Conservation (phyloP, 2,113 vertebrate genomes). For the Saiga tatarica region DNA sequence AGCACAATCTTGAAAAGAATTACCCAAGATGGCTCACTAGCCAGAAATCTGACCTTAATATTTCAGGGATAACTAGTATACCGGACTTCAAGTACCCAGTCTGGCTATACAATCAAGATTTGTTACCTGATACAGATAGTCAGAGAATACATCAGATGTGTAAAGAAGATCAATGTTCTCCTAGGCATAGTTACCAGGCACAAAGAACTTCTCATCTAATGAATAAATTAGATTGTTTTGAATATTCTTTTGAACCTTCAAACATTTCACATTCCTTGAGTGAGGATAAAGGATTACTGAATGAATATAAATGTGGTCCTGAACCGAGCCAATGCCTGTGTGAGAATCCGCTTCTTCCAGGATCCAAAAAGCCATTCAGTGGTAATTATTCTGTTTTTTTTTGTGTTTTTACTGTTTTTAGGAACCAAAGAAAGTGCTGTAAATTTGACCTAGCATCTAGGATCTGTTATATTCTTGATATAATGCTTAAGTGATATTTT, state of each 20-base stretch:
- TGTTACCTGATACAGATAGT: constrained; percentile 57
- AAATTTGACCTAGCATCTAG: background rate
- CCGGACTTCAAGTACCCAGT: constrained; percentile 83
- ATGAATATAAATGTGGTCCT: constrained; percentile 2
- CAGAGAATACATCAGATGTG: background rate
- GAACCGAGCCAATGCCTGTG: background rate
- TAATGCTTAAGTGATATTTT: background rate
- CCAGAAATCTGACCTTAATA: constrained; percentile 83
- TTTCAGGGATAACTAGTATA: constrained; percentile 85
- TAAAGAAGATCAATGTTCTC: background rate
- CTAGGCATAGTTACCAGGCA: constrained; percentile 2
- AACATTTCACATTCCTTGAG: background rate
- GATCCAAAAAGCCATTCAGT: constrained; percentile 56
- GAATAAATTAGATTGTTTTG: constrained; percentile 50
- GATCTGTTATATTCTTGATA: constrained; percentile 27
- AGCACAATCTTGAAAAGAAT: constrained; percentile 55
- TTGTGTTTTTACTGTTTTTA: constrained; percentile 8
- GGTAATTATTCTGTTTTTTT: constrained; percentile 64
- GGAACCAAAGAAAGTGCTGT: constrained; percentile 1
- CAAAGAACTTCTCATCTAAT: constrained; percentile 39
- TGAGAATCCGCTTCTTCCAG: background rate
- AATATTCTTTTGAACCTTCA: constrained; percentile 29
- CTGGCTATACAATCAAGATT: constrained; percentile 81
- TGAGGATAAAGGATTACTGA: constrained; percentile 44
- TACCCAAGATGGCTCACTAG: constrained; percentile 88